These are phyloP conservation scores for Stegastes partitus DNA, from an alignment of 2,113 vertebrate genomes.

Conservation along the genomic window DNA sequence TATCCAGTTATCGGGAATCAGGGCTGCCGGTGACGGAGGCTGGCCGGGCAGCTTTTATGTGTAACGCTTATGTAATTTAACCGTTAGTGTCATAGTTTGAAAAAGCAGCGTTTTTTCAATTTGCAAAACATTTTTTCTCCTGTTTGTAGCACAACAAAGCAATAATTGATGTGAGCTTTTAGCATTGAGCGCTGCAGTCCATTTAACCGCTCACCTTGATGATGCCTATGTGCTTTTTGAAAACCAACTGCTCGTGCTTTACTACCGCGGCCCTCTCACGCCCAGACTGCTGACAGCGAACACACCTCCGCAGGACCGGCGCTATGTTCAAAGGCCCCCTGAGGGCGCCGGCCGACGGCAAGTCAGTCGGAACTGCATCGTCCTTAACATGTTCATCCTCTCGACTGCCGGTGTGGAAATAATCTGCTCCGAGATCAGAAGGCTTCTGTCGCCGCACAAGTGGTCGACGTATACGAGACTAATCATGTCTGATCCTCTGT, in stretches of 20 bases:
- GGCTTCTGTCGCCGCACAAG: slow-evolving; percentile 29
- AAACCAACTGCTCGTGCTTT: background rate
- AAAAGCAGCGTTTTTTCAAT: background rate
- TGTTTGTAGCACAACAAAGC: background rate
- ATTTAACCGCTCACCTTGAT: background rate
- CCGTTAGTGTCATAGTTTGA: background rate
- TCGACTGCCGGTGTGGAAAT: slow-evolving; percentile 38
- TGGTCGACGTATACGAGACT: slow-evolving; percentile 6
- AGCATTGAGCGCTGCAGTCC: background rate
- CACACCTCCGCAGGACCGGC: slow-evolving; percentile 7
- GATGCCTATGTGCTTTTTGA: slow-evolving; percentile 5
- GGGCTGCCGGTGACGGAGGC: background rate
- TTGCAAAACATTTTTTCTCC: background rate
- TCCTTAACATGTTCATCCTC: slow-evolving; percentile 18
- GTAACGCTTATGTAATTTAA: background rate
- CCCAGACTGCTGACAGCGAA: slow-evolving; percentile 5
- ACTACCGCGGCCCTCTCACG: background rate
- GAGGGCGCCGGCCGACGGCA: slow-evolving; percentile 9
- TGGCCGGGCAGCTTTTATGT: slow-evolving; percentile 16
- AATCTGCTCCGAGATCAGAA: slow-evolving; percentile 32
- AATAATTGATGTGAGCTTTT: slow-evolving; percentile 7
- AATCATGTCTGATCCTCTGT: slow-evolving; percentile 41
- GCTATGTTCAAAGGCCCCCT: slow-evolving; percentile 24
- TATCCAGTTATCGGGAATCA: slow-evolving; percentile 5
- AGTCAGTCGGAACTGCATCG: slow-evolving; percentile 24